These are phyloP conservation scores for Falco peregrinus DNA, from an alignment of 2,797 vertebrate species.

Conservation along the genomic window DNA sequence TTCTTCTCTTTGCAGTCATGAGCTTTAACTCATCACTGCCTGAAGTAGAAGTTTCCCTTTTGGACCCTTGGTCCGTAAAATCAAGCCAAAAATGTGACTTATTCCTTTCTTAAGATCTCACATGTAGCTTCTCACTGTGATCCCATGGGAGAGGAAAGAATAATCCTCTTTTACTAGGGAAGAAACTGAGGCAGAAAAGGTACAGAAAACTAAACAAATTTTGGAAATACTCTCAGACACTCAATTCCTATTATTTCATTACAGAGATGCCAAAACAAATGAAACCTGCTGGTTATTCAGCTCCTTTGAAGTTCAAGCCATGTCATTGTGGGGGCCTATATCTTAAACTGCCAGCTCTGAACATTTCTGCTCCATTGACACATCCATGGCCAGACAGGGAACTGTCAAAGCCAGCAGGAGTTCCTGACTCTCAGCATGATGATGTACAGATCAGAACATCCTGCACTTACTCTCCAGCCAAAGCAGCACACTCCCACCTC, in stretches of 20 bases:
- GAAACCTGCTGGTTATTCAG: background rate
- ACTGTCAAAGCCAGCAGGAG: background rate
- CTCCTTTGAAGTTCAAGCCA: background rate
- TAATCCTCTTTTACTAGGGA: background rate
- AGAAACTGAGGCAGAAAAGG: background rate
- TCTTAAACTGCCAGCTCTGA: background rate
- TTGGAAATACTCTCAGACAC: background rate
- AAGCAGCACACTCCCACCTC: background rate
- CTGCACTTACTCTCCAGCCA: background rate
- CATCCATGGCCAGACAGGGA: background rate
- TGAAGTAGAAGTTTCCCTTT: background rate
- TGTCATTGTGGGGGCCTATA: background rate
- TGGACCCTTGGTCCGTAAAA: background rate
- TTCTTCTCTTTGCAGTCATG: background rate
- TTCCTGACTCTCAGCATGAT: background rate
- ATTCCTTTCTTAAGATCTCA: background rate
- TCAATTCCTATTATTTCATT: background rate
- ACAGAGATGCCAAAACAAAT: background rate
- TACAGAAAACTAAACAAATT: background rate
- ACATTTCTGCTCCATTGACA: background rate
- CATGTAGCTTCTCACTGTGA: background rate
- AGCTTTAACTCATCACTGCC: background rate
- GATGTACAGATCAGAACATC: background rate
- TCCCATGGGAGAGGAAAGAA: background rate
- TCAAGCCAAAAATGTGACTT: background rate